A percentile compares a stretch with the other conserved stretches of the same genome.
Evolutionary conservation across 2,888 invertebrate genomes (phyloP).

Genomic region (Petrolisthes cinctipes): DNA sequence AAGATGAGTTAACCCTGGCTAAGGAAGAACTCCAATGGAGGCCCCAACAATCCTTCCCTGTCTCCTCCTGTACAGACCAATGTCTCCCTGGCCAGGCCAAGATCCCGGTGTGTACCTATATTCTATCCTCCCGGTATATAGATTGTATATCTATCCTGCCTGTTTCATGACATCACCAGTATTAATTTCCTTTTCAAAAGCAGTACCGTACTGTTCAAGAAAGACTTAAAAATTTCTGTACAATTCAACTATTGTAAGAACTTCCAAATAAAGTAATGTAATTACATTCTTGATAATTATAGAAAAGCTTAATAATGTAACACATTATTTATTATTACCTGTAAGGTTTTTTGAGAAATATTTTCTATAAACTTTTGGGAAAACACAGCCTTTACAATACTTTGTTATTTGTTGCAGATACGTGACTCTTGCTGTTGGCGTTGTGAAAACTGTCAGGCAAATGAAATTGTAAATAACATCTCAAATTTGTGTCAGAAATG

Average conservation of each 20-base stretch:
- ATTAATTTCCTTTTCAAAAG: neutral
- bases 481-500: slow-evolving; percentile 71
- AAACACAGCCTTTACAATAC: neutral
- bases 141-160: neutral
- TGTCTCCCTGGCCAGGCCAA: slow-evolving; percentile 68
- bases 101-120: slow-evolving; percentile 38
- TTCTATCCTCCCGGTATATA: neutral
- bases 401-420: slow-evolving; percentile 67
- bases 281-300: neutral
- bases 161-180: neutral
- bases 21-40: slow-evolving; percentile 63
- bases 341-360: too few species aligned
- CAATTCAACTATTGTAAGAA: neutral
- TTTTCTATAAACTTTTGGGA: neutral
- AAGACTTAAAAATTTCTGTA: neutral
- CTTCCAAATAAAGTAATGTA: neutral
- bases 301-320: neutral
- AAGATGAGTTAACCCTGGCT: slow-evolving; percentile 7
- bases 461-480: slow-evolving; percentile 68
- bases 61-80: slow-evolving; percentile 71
- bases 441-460: slow-evolving; percentile 72
- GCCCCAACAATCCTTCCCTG: slow-evolving; percentile 68
- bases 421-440: slow-evolving; percentile 74
- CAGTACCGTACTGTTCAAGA: too few species aligned
- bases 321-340: too few species aligned